These are phyloP conservation scores for Podarcis raffonei DNA, from an alignment of 2,113 vertebrate species.

Conservation along the genomic window DNA sequence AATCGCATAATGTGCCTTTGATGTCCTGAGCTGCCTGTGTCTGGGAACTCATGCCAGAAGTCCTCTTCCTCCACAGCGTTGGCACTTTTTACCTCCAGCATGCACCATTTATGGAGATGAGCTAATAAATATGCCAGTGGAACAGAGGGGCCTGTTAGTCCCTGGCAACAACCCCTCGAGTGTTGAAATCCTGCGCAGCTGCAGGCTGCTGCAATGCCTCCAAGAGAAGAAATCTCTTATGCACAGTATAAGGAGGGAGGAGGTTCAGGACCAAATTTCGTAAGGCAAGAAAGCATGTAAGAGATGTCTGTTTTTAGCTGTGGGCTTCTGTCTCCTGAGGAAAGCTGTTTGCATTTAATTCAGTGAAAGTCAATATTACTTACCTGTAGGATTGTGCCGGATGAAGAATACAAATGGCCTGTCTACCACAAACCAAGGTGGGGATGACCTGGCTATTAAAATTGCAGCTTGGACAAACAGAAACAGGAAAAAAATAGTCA, in stretches of 20 bases:
- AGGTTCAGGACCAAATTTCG: background rate
- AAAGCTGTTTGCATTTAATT: background rate
- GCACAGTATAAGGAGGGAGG: background rate
- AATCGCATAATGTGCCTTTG: constrained; percentile 34
- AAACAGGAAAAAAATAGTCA: constrained; percentile 1
- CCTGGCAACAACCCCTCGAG: background rate
- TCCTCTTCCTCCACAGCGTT: background rate
- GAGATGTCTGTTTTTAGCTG: background rate
- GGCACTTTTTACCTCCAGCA: background rate
- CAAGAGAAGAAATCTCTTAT: background rate
- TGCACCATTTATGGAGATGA: background rate
- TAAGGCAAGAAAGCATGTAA: background rate
- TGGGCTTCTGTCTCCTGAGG: background rate
- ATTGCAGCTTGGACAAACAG: constrained; percentile 81
- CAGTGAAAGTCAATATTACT: constrained; percentile 21
- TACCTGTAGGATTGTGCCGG: constrained; percentile 92
- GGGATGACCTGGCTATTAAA: constrained; percentile 91
- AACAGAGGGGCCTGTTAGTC: constrained; percentile 14
- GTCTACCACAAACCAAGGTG: constrained; percentile 91
- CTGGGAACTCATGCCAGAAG: constrained; percentile 40
- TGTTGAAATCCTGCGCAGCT: constrained; percentile 13
- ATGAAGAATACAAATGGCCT: constrained; percentile 93
- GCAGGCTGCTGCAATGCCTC: background rate
- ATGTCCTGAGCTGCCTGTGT: constrained; percentile 9
- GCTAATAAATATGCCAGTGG: constrained; percentile 2